Evolutionary conservation across 2,888 invertebrate species (phyloP).

Genomic region (Stenotaenia linearis): DNA sequence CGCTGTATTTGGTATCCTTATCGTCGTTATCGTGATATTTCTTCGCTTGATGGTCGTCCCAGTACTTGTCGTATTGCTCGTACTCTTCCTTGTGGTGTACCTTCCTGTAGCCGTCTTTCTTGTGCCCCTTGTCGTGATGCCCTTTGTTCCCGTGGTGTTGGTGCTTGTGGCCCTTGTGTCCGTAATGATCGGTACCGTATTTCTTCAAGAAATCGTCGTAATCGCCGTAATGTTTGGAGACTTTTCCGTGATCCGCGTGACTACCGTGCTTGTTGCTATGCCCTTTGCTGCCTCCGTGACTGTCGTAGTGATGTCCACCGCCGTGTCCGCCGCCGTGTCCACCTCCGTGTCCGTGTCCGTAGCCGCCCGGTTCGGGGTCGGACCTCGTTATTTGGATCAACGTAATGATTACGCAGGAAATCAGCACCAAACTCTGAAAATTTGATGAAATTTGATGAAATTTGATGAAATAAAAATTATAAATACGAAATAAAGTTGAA

Average conservation of each 20-base stretch:
- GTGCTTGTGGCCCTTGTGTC: constrained; percentile 56
- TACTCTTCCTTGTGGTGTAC: constrained; percentile 53
- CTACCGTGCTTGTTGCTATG: constrained; percentile 55
- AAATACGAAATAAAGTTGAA: not conserved
- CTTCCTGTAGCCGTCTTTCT: constrained; percentile 66
- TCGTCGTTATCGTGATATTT: constrained; percentile 35
- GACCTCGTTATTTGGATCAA: not conserved
- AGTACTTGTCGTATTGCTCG: constrained; percentile 56
- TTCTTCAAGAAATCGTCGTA: constrained; percentile 29
- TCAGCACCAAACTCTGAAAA: not conserved
- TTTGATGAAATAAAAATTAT: too few relatives aligned
- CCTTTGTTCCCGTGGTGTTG: constrained; percentile 54
- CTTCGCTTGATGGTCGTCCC: constrained; percentile 32
- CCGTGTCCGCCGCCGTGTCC: not conserved
- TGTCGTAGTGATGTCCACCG: not conserved
- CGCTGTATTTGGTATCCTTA: constrained; percentile 28
- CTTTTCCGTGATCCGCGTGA: constrained; percentile 52
- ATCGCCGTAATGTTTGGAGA: constrained; percentile 52
- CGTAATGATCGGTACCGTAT: constrained; percentile 45
- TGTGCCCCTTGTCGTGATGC: constrained; percentile 68
- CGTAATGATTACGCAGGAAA: not conserved
- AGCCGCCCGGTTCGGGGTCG: not conserved
- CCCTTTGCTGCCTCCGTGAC: constrained; percentile 47
- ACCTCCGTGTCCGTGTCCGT: not conserved
- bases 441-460: too few relatives aligned